phyloP scores from a whole-genome alignment of 2,888 invertebrate species.

The Lycophotia porphyrea region DNA sequence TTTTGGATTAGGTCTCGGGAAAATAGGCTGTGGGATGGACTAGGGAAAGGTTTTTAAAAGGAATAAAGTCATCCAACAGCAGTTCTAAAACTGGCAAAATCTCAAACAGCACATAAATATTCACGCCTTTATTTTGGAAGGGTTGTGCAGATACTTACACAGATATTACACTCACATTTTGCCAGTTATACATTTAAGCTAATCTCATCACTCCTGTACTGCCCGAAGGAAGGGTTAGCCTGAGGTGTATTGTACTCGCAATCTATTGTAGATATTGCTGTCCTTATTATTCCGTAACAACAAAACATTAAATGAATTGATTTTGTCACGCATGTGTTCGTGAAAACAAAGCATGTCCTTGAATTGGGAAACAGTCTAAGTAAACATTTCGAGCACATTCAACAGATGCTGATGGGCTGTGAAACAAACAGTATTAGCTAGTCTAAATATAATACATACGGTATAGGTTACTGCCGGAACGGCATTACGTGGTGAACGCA shows the following conservation, averaged over 20 bases:
- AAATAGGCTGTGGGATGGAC: not conserved
- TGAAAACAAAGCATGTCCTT: not conserved
- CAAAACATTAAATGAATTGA: not conserved
- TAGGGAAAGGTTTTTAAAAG: constrained; percentile 1
- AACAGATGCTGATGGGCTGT: not conserved
- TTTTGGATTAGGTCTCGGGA: not conserved
- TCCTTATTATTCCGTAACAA: not conserved
- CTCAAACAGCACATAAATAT: not conserved
- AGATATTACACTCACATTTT: not conserved
- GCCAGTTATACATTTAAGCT: not conserved
- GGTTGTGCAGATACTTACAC: not conserved
- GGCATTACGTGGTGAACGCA: not conserved
- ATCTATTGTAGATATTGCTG: not conserved
- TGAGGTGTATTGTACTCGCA: too few relatives aligned
- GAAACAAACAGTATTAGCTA: constrained; percentile 19
- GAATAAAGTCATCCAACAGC: not conserved
- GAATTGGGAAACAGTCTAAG: not conserved
- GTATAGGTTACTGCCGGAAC: constrained; percentile 7
- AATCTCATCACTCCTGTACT: too few relatives aligned
- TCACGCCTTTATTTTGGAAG: not conserved
- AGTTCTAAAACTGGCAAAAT: not conserved
- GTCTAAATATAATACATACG: not conserved
- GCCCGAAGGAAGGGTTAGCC: not conserved
- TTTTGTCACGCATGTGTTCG: not conserved
- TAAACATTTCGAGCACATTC: not conserved